A percentile compares a stretch with the other conserved stretches of the same genome.
Evolutionary conservation across 1,140 invertebrate genomes (phyloP).

Genomic region (Pachyrhynchus sulphureomaculatus): DNA sequence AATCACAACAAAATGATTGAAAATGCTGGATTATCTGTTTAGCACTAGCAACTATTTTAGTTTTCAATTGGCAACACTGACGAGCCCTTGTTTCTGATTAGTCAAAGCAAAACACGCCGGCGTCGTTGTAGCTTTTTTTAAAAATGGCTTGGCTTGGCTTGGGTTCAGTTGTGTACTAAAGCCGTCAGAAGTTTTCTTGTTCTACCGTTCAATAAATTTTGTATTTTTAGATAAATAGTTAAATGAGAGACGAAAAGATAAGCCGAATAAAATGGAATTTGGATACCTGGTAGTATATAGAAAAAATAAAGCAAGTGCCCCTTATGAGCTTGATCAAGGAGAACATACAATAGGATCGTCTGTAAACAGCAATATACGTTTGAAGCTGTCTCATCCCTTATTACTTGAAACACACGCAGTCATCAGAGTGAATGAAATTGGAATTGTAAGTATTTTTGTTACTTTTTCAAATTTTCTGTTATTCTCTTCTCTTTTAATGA

Average conservation of each 20-base stretch:
- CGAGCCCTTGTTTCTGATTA: neutral
- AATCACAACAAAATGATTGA: neutral
- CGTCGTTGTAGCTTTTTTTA: no score
- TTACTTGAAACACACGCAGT: conserved; percentile 5
- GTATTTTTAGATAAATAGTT: no score
- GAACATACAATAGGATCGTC: conserved; percentile 7
- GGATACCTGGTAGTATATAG: neutral
- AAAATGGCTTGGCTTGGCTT: no score
- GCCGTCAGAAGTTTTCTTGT: no score
- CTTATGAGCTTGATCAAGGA: conserved; percentile 7
- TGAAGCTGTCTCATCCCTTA: neutral
- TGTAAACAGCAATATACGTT: neutral
- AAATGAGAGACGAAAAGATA: no score
- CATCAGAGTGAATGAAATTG: neutral
- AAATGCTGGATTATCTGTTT: no score
- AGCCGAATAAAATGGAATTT: neutral
- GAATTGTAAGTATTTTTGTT: conserved; percentile 11
- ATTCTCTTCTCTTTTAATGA: no score
- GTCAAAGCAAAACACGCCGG: neutral
- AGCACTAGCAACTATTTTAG: neutral
- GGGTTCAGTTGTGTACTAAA: no score
- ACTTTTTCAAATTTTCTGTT: no score
- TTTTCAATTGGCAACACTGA: neutral
- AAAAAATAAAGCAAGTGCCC: conserved; percentile 1
- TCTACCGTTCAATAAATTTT: no score